Conservation (phyloP, 2,888 invertebrate species). For the Plebejus anna region DNA sequence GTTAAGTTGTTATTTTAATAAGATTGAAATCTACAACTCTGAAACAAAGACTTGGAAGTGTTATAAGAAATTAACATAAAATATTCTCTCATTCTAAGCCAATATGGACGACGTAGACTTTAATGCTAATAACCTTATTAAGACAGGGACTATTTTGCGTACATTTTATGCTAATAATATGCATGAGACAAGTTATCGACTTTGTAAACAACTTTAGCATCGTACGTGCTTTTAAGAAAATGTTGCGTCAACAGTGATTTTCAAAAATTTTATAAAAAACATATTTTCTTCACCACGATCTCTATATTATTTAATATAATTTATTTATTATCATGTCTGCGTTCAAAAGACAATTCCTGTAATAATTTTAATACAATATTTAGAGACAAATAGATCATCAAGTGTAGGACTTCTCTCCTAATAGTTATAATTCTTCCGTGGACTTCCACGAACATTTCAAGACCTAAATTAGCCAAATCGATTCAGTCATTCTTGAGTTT, state of each 20-base stretch:
- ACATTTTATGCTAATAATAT: slow-evolving; percentile 5
- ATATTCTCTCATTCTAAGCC: background rate
- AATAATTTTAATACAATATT: too few species aligned
- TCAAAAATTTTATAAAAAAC: too few species aligned
- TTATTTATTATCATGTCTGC: too few species aligned
- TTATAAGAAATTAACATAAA: background rate
- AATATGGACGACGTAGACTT: background rate
- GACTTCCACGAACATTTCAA: too few species aligned
- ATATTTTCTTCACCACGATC: too few species aligned
- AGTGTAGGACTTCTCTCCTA: too few species aligned
- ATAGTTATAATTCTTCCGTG: too few species aligned
- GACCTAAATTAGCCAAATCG: too few species aligned
- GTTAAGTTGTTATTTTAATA: background rate
- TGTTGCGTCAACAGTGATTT: background rate
- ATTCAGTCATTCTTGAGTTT: too few species aligned
- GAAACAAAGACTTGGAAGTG: background rate
- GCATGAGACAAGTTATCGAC: background rate
- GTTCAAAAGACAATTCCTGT: too few species aligned
- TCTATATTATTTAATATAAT: too few species aligned
- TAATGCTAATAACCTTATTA: background rate
- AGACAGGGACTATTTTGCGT: background rate
- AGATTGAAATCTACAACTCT: background rate
- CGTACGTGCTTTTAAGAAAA: background rate
- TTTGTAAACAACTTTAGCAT: background rate
- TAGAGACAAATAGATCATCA: too few species aligned